phyloP scores from a whole-genome alignment of 2,888 invertebrate species.

The Parnassius apollo region DNA sequence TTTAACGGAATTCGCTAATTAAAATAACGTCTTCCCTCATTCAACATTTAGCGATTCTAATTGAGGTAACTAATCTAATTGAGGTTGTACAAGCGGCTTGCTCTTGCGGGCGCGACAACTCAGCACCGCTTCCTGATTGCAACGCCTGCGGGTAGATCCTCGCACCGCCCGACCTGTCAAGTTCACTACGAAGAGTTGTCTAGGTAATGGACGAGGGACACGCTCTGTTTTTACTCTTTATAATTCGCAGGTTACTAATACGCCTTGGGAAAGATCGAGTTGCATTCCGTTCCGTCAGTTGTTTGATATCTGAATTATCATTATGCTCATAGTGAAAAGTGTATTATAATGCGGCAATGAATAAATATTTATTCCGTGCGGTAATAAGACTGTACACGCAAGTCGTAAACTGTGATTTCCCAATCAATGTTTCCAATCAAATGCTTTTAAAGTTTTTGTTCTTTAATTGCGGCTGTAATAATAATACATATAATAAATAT shows the following conservation, averaged over 20 bases:
- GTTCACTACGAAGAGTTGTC: slow-evolving; percentile 41
- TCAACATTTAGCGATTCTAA: slow-evolving; percentile 23
- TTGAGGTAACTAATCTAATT: slow-evolving; percentile 25
- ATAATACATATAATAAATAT: too few relatives aligned
- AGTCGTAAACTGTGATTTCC: too few relatives aligned
- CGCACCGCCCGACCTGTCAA: slow-evolving; percentile 36
- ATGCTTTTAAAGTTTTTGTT: too few relatives aligned
- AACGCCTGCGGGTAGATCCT: slow-evolving; percentile 49
- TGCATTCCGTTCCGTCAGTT: slow-evolving; percentile 6
- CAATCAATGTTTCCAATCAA: too few relatives aligned
- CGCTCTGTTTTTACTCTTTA: slow-evolving; percentile 11
- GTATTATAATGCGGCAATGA: background rate
- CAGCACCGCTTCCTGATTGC: slow-evolving; percentile 65
- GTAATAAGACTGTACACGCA: too few relatives aligned
- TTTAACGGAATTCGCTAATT: slow-evolving; percentile 12
- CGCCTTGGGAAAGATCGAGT: slow-evolving; percentile 14
- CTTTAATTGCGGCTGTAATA: too few relatives aligned
- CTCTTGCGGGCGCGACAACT: slow-evolving; percentile 58
- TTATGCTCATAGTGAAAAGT: slow-evolving; percentile 1
- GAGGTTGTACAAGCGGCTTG: slow-evolving; percentile 27
- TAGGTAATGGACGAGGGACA: slow-evolving; percentile 25
- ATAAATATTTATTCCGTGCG: slow-evolving; percentile 1
- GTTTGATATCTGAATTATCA: slow-evolving; percentile 19
- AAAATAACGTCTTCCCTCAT: slow-evolving; percentile 9
- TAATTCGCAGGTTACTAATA: slow-evolving; percentile 4